These are phyloP conservation scores for Sinocyclocheilus anophthalmus DNA, from an alignment of 2,113 vertebrate species.

Conservation along the genomic window DNA sequence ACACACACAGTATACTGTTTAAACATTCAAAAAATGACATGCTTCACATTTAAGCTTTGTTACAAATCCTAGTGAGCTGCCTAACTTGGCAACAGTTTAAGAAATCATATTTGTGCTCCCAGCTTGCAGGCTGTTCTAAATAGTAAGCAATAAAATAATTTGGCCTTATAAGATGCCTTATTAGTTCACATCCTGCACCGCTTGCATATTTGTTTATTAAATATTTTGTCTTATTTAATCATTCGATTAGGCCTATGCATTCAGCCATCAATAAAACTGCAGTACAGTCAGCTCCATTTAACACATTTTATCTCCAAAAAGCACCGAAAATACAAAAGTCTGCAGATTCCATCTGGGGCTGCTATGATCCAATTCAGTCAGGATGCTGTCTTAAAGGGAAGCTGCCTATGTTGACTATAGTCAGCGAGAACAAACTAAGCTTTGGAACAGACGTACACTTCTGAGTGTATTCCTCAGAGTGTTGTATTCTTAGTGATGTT, in stretches of 20 bases:
- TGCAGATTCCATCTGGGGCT: background rate
- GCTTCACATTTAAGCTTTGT: background rate
- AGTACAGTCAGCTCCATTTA: background rate
- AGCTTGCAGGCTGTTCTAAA: background rate
- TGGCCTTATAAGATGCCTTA: background rate
- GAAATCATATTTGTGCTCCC: background rate
- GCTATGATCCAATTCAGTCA: background rate
- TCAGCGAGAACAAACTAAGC: background rate
- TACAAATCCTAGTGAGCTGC: background rate
- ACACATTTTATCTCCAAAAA: background rate
- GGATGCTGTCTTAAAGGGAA: background rate
- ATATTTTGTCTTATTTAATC: background rate
- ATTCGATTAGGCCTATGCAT: background rate
- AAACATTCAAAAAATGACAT: background rate
- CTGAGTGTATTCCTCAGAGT: constrained; percentile 24
- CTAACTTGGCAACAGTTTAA: background rate
- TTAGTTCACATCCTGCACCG: background rate
- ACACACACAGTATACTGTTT: too few relatives aligned
- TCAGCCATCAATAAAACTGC: constrained; percentile 8
- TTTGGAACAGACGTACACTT: constrained; percentile 22
- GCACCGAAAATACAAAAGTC: background rate
- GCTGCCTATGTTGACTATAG: background rate
- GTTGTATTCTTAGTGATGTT: constrained; percentile 43
- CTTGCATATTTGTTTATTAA: background rate
- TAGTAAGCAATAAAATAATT: background rate